A percentile compares a stretch with the other conserved stretches of the same genome.
These are phyloP conservation scores for Arge pagana DNA, from an alignment of 2,888 invertebrate genomes.

Conservation along the genomic window DNA sequence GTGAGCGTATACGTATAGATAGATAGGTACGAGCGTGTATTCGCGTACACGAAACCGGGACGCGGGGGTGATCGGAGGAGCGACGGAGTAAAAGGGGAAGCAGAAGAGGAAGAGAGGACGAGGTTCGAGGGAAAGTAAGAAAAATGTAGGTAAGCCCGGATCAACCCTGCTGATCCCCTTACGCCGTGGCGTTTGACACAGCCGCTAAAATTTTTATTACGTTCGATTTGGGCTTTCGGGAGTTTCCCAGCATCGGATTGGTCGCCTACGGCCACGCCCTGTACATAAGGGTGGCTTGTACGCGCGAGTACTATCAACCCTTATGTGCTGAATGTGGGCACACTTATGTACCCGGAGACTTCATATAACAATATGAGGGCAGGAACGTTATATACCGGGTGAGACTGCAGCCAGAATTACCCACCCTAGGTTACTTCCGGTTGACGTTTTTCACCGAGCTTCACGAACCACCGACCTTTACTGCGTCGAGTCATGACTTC, in stretches of 20 bases:
- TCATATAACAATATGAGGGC: slow-evolving; percentile 29
- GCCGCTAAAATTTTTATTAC: slow-evolving; percentile 53
- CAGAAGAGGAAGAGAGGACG: slow-evolving; percentile 3
- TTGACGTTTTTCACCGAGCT: too few species aligned
- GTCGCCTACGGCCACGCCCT: slow-evolving; percentile 54
- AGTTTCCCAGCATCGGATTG: slow-evolving; percentile 48
- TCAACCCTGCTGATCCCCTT: slow-evolving; percentile 50
- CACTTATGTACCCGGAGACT: slow-evolving; percentile 36
- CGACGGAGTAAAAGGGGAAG: slow-evolving; percentile 3
- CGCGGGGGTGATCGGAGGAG: neutral
- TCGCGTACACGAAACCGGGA: too few species aligned
- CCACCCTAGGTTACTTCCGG: too few species aligned
- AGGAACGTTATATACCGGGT: slow-evolving; percentile 27
- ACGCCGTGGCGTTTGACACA: slow-evolving; percentile 48
- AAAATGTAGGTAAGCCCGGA: slow-evolving; percentile 50
- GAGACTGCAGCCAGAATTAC: slow-evolving; percentile 4
- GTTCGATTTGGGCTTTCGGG: slow-evolving; percentile 51
- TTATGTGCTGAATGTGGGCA: slow-evolving; percentile 45
- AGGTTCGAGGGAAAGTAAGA: slow-evolving; percentile 31
- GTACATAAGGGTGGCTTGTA: slow-evolving; percentile 49
- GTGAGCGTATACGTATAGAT: slow-evolving; percentile 1
- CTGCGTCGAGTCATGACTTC: too few species aligned
- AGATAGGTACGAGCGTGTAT: slow-evolving; percentile 16
- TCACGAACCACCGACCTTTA: too few species aligned
- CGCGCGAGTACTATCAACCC: slow-evolving; percentile 49